These are phyloP conservation scores for Drosophila tripunctata DNA, from an alignment of 2,888 invertebrate genomes.

Conservation along the genomic window DNA sequence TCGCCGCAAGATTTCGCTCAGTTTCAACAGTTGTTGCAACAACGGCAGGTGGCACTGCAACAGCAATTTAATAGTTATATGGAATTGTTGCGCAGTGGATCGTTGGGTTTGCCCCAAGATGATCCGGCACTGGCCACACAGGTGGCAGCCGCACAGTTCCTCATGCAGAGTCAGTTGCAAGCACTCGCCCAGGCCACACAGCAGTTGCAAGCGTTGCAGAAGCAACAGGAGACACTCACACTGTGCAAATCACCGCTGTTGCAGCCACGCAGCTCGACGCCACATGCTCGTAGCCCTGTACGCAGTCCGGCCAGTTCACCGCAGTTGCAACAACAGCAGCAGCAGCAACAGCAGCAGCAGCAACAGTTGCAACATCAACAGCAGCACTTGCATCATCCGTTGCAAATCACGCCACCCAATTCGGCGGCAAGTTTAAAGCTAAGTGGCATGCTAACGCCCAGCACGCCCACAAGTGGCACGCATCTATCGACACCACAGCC, in stretches of 20 bases:
- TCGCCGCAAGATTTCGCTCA: slow-evolving; percentile 82
- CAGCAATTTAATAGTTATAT: slow-evolving; percentile 84
- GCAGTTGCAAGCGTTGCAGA: slow-evolving; percentile 92
- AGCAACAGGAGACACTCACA: slow-evolving; percentile 83
- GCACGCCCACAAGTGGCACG: slow-evolving; percentile 85
- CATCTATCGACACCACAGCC: slow-evolving; percentile 85
- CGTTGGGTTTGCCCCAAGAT: slow-evolving; percentile 77
- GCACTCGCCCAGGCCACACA: slow-evolving; percentile 93
- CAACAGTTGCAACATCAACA: slow-evolving; percentile 48
- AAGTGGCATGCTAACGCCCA: slow-evolving; percentile 86
- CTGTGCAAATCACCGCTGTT: slow-evolving; percentile 49
- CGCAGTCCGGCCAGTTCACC: slow-evolving; percentile 84
- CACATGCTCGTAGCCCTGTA: slow-evolving; percentile 82
- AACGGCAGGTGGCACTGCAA: slow-evolving; percentile 83
- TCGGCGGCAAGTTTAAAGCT: slow-evolving; percentile 83
- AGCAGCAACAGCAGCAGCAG: slow-evolving; percentile 52
- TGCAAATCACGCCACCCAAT: slow-evolving; percentile 85
- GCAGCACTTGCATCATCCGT: slow-evolving; percentile 57
- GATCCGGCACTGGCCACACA: slow-evolving; percentile 81
- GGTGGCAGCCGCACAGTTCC: slow-evolving; percentile 88
- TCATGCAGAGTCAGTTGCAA: slow-evolving; percentile 90
- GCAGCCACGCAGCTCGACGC: slow-evolving; percentile 81
- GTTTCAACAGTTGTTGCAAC: slow-evolving; percentile 82
- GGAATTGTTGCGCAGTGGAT: slow-evolving; percentile 81
- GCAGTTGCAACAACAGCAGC: slow-evolving; percentile 20